Evolutionary conservation across 2,888 invertebrate species (phyloP).

Genomic region (Agonopterix alstromeriana): DNA sequence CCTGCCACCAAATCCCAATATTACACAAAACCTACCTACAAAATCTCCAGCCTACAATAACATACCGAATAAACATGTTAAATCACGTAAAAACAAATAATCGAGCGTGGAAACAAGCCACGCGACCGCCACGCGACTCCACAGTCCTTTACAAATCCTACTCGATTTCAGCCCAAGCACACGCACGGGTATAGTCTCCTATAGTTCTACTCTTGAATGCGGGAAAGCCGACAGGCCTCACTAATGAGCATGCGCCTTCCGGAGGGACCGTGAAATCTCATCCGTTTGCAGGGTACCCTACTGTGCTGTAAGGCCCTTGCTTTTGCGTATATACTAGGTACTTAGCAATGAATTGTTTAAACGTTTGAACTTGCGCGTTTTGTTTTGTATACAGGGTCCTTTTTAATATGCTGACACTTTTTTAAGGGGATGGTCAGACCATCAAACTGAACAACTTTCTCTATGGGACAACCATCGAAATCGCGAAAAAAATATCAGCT

Average conservation of each 20-base stretch:
- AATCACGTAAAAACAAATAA: conserved; percentile 68
- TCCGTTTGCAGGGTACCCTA: conserved; percentile 9
- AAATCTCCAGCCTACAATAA: background rate
- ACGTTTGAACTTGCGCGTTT: too few relatives aligned
- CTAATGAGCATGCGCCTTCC: conserved; percentile 55
- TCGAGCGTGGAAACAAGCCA: conserved; percentile 9
- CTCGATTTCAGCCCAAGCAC: background rate
- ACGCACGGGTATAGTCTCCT: background rate
- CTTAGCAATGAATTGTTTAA: too few relatives aligned
- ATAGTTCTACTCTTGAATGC: background rate
- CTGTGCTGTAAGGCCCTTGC: too few relatives aligned
- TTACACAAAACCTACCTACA: background rate
- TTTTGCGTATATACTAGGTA: too few relatives aligned
- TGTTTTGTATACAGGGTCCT: too few relatives aligned
- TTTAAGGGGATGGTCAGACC: too few relatives aligned
- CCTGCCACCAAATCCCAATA: background rate
- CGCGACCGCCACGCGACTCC: conserved; percentile 18
- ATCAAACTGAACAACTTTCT: too few relatives aligned
- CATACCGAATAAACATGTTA: conserved; percentile 51
- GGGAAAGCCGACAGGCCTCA: conserved; percentile 8
- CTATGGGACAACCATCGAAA: too few relatives aligned
- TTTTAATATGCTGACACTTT: too few relatives aligned
- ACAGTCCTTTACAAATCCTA: conserved; percentile 3
- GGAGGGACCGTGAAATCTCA: conserved; percentile 33
- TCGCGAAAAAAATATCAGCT: too few relatives aligned